These are phyloP conservation scores for Lordiphosa fenestrarum DNA, from an alignment of 2,888 invertebrate genomes.

Conservation along the genomic window DNA sequence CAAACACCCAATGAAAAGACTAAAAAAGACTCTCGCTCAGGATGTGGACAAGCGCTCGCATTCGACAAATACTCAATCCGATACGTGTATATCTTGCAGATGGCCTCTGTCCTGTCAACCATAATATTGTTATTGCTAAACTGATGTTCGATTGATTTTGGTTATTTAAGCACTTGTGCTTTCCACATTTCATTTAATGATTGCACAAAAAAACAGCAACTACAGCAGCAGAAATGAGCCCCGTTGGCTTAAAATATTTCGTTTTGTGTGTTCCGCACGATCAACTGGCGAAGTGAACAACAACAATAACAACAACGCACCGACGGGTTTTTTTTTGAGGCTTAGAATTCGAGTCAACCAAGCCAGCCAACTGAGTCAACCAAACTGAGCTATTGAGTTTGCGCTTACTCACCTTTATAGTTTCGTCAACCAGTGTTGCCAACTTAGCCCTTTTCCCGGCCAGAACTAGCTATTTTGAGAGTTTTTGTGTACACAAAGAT, in stretches of 20 bases:
- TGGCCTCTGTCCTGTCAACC: conserved; percentile 7
- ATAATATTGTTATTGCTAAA: neutral
- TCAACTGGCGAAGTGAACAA: conserved; percentile 49
- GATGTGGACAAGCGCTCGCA: conserved; percentile 58
- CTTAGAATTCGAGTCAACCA: conserved; percentile 21
- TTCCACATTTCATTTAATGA: conserved; percentile 35
- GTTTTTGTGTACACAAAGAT: no score
- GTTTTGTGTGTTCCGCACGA: conserved; percentile 60
- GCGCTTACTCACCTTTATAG: conserved; percentile 11
- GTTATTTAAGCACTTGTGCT: conserved; percentile 31
- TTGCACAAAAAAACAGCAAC: conserved; percentile 36
- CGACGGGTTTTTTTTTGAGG: conserved; percentile 61
- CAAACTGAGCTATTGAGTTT: conserved; percentile 72
- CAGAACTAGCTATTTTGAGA: no score
- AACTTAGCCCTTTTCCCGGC: no score
- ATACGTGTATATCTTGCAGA: conserved; percentile 22
- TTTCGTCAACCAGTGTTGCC: no score
- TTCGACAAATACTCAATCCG: conserved; percentile 26
- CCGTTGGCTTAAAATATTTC: conserved; percentile 9
- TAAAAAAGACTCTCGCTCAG: conserved; percentile 18
- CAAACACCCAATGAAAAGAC: conserved; percentile 40
- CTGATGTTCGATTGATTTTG: conserved; percentile 5
- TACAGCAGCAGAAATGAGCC: conserved; percentile 23
- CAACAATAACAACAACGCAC: conserved; percentile 46
- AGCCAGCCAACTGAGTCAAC: conserved; percentile 29